Base-by-base conservation (phyloP, 2,797 vertebrate species). In the Crenichthys baileyi region DNA sequence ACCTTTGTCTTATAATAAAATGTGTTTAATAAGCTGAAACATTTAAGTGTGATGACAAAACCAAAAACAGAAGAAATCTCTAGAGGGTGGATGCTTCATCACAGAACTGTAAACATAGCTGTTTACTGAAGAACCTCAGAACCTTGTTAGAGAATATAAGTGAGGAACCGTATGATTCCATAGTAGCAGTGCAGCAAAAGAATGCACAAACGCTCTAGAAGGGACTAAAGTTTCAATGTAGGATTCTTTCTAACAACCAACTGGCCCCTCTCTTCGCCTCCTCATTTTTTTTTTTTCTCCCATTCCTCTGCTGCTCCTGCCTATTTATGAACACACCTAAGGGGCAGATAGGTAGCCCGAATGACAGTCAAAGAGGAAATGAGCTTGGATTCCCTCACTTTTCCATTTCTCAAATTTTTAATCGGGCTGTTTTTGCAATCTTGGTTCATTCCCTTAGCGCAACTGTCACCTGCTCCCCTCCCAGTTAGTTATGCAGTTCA, bases 391-490 rank as follows among this genome's bases (percentile, higher is more conserved):
- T 92, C 92, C 77, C 79, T 84, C 84, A 90, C 88, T 92, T 92
- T 93, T 90, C 89, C 89, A 93, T 91, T 92, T 90, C 90, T 91
- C 89, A 72, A 79, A 81, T 91, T 90, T 95, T 94, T 95, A 95
- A 95, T 95, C 93, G 93, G 91, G 73, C 82, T 87, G 78, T 88
- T 91, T 91, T 90, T 86, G 92, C 95, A 96, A 95, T 96, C 93
- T 95, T 90, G 88, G 87, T 93, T 95, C 94, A 95, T 95, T 96
- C 95, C 93, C 92, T 93, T 81, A 91, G 93, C 92, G 92, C 88
- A 86, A 85, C 87, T 87, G 91, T 96, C 95, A 96, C 95, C 95
- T 96, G 96, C 95, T 95, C 94, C 94, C 93, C 88, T 91, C 89
- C 89, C 89, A 89, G 91, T 87, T 89, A 90, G 87, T 92, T 88